Percentiles rank a stretch among this genome's conserved stretches.
phyloP scores from a whole-genome alignment of 2,888 invertebrate species.

The Lycophotia porphyrea region DNA sequence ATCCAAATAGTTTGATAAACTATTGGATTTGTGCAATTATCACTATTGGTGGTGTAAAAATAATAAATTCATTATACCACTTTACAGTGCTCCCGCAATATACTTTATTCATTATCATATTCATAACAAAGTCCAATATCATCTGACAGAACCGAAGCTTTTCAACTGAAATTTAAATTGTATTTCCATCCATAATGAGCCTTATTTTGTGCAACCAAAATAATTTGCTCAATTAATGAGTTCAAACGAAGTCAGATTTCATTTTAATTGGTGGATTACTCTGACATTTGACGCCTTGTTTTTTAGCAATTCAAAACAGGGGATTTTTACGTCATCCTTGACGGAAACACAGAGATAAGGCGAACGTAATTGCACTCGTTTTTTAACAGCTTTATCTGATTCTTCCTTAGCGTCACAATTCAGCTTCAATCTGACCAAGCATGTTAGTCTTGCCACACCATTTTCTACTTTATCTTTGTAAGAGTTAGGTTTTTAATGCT shows the following conservation, averaged over 20 bases:
- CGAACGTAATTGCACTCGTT: conserved; percentile 87
- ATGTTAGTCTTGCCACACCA: conserved; percentile 52
- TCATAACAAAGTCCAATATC: conserved; percentile 24
- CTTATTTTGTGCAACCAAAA: conserved; percentile 50
- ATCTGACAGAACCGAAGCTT: conserved; percentile 3
- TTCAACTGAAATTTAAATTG: conserved; percentile 35
- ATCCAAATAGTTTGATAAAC: too few species aligned
- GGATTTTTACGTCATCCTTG: conserved; percentile 73
- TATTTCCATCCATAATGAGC: conserved; percentile 50
- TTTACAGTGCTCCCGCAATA: not conserved
- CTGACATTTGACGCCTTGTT: conserved; percentile 80
- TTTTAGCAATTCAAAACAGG: conserved; percentile 80
- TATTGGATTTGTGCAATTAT: too few species aligned
- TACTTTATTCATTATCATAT: conserved; percentile 15
- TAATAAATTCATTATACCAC: not conserved
- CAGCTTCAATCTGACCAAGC: conserved; percentile 76
- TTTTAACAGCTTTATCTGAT: conserved; percentile 88
- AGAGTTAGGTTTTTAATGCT: conserved; percentile 62
- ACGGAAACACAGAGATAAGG: conserved; percentile 82
- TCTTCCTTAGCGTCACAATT: conserved; percentile 77
- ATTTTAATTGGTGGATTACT: conserved; percentile 86
- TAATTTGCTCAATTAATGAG: conserved; percentile 70
- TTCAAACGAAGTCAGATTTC: conserved; percentile 73
- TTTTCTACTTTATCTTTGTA: conserved; percentile 59
- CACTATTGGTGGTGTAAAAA: not conserved